Evolutionary conservation across 1,140 invertebrate species (phyloP).

Genomic region (Anoplophora glabripennis): DNA sequence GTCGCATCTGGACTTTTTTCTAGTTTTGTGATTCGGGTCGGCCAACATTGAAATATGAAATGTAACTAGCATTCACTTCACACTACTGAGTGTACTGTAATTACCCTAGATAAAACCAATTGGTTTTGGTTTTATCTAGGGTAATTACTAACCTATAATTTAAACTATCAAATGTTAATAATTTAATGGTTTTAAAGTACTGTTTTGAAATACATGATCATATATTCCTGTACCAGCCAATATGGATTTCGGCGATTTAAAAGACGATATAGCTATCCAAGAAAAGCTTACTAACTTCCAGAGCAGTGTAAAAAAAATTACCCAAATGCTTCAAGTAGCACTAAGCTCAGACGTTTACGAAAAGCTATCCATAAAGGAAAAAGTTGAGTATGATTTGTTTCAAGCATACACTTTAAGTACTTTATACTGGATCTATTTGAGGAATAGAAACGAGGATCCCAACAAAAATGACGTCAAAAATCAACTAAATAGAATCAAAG

Average conservation of each 20-base stretch:
- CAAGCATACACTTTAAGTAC: slow-evolving; percentile 58
- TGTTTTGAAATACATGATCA: too few relatives aligned
- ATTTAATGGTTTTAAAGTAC: too few relatives aligned
- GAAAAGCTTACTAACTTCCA: slow-evolving; percentile 53
- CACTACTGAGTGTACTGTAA: too few relatives aligned
- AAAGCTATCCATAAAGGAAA: slow-evolving; percentile 53
- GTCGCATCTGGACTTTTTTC: too few relatives aligned
- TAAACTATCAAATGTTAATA: too few relatives aligned
- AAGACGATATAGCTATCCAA: slow-evolving; percentile 50
- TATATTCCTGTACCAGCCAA: background rate
- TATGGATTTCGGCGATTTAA: slow-evolving; percentile 49
- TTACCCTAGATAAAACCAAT: too few relatives aligned
- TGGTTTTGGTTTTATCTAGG: too few relatives aligned
- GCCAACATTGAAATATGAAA: too few relatives aligned
- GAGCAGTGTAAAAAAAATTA: slow-evolving; percentile 52
- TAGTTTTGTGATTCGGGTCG: too few relatives aligned
- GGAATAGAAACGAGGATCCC: slow-evolving; percentile 57
- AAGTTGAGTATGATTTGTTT: slow-evolving; percentile 61
- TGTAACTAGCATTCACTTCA: too few relatives aligned
- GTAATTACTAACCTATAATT: too few relatives aligned
- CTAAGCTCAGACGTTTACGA: slow-evolving; percentile 49
- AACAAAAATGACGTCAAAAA: slow-evolving; percentile 55
- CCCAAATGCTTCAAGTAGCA: slow-evolving; percentile 50
- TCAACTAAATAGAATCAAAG: slow-evolving; percentile 57
- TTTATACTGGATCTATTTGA: slow-evolving; percentile 59